Evolutionary conservation across 2,797 vertebrate genomes (phyloP), one percentile per base, ranked within the genome.

Genomic region (Tauraco hartlaubi): DNA sequence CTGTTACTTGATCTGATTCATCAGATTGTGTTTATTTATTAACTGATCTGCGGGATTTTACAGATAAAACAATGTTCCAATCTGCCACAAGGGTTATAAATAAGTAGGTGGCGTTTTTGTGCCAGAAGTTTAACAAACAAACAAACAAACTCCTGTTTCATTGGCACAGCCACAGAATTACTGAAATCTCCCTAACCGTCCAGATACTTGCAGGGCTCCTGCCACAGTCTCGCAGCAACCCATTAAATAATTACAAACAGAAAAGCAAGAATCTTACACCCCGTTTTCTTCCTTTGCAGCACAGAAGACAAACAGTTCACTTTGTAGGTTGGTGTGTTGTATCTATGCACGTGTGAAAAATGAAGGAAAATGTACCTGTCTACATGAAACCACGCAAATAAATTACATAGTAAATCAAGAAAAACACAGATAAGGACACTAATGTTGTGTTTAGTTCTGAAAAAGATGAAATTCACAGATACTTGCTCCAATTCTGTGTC

Each of bases 1-100:
- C 75, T 76, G 63, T 48, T 77, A 76, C 67, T 95, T 76, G 55
- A 92, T 84, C 66, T 44, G 90, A 95, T 58, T 74, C 63, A 96
- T 92, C 85, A 85, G 85, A 78, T 3, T 79, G 83, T 85, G 80
- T 96, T 92, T 81, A 81, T 90, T 94, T 94, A 94, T 94, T 94
- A 95, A 81, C 33, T 74, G 48, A 96, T 95, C 83, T 54, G 52
- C 48, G 82, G 59, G 68, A 79, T 85, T 90, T 93, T 93, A 79
- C 41, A 87, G 80, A 74, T 84, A 95, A 95, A 95, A 90, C 77
- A 91, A 82, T 77, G 64, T 89, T 87, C 61, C 92, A 88, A 93
- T 85, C 59, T 89, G 78, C 78, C 90, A 93, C 41, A 15, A 68
- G 80, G 63, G 56, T 88, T 95, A 93, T 71, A 94, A 90, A 82